Evolutionary conservation across 2,888 invertebrate species (phyloP), one percentile per base, ranked within the genome.

Genomic region (Limnephilus auricula): DNA sequence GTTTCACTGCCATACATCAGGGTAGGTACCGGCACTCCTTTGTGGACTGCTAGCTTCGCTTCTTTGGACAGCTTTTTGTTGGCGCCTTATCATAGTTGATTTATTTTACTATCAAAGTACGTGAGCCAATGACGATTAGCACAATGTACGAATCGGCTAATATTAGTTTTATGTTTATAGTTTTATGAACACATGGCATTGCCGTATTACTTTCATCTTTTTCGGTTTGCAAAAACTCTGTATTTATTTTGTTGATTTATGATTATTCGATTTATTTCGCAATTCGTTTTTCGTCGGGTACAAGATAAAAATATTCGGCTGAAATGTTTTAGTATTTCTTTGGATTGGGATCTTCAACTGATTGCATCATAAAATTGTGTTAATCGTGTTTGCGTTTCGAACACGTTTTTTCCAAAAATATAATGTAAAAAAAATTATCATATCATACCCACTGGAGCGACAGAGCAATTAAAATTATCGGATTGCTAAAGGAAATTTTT

Each of bases 241-340:
- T 88, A 78, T 88, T 88, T 18, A 37, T 78, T 65, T 86, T 31
- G 34, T 40, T 18, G 34, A 78, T 88, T 88, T 88, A 78, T 88
- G 37, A 78, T 88, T 88, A 88, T 88, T 88, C 15, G 85, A 50
- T 85, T 15, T 65, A 65, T 25, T 65, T 65, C 25, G 65, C 65
- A 18, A 65, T 65, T 65, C 65, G 65, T 25, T 25, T 65, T 65
- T 65, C 65, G 25, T 65, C 65, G 65, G 25, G 6, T 9, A 65
- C 6, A 65, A 25, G 25, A 65, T 65, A 65, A 65, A 65, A 9
- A n/a, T 65, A 65, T 9, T n/a, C 25, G 9, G 65, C 65, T 6
- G 65, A 65, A 65, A 65, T 65, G 25, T 65, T 65, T 65, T 65
- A 25, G 9, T 6, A 9, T n/a, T 65, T 65, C 6, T 65, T 65